A percentile compares a stretch with the other conserved stretches of the same genome.
Evolutionary conservation across 2,797 vertebrate genomes (phyloP).

Genomic region (Pelochelys cantorii): DNA sequence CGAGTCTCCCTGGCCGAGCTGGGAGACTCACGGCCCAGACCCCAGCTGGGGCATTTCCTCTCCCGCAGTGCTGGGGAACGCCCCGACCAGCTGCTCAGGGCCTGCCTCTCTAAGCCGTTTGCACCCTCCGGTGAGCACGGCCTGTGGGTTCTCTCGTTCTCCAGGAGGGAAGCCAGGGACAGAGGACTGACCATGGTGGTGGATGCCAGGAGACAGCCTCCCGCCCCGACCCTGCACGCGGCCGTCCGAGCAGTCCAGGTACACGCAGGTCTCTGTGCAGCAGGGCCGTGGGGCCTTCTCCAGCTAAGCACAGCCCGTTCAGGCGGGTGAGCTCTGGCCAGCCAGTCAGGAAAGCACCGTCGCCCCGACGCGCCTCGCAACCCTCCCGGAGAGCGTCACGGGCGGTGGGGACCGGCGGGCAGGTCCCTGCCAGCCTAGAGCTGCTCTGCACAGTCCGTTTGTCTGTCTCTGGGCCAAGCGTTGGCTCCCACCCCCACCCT

Average conservation of each 20-base stretch:
- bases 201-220: conserved; percentile 87
- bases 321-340: neutral
- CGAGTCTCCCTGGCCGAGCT: too few relatives aligned
- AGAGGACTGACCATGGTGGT: conserved; percentile 87
- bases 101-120: accelerated
- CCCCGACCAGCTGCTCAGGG: neutral
- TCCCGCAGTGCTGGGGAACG: neutral
- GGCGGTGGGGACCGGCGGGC: neutral
- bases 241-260: conserved; percentile 92
- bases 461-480: accelerated
- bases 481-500: accelerated
- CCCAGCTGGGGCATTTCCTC: neutral
- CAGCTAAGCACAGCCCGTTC: neutral
- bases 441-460: neutral
- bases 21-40: too few relatives aligned
- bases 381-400: neutral
- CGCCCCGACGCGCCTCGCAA: neutral
- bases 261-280: neutral
- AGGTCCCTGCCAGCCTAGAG: accelerated
- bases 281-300: neutral
- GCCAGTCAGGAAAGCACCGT: neutral
- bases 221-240: conserved; percentile 80
- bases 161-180: conserved; percentile 85
- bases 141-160: conserved; percentile 46
- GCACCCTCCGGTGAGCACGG: neutral